Evolutionary conservation across 2,113 vertebrate genomes (phyloP).

Genomic region (Sclerurus mexicanus): DNA sequence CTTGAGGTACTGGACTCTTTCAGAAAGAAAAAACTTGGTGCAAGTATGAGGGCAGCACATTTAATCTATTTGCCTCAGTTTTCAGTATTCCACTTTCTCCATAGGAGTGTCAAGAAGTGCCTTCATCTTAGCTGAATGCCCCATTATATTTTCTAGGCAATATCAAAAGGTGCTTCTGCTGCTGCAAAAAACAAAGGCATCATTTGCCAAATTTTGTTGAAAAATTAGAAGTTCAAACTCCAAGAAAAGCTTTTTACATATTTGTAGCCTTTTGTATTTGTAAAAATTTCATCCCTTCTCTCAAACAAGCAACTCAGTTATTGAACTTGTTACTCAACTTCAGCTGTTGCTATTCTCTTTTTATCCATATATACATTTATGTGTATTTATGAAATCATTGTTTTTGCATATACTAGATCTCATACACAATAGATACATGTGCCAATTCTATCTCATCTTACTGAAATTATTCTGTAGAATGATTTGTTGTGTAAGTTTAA

Average conservation of each 20-base stretch:
- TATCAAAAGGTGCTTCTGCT: constrained; percentile 23
- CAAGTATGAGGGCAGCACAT: not conserved
- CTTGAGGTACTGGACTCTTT: not conserved
- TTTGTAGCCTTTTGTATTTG: not conserved
- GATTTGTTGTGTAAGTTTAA: not conserved
- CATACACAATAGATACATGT: not conserved
- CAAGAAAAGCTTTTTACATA: not conserved
- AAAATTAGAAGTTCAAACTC: not conserved
- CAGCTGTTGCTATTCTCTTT: not conserved
- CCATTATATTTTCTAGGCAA: not conserved
- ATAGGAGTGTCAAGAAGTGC: constrained; percentile 47
- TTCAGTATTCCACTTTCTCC: not conserved
- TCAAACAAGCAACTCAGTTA: not conserved
- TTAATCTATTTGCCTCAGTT: not conserved
- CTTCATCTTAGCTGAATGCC: constrained; percentile 9
- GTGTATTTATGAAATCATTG: not conserved
- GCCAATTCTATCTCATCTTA: not conserved
- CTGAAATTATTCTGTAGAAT: not conserved
- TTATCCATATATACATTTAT: not conserved
- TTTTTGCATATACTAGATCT: not conserved
- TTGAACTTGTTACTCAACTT: not conserved
- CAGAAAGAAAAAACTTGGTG: not conserved
- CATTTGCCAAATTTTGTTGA: not conserved
- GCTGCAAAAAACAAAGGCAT: not conserved
- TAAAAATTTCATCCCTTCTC: not conserved